Conservation (phyloP, 2,888 invertebrate species). For the Drosophila acutilabella region DNA sequence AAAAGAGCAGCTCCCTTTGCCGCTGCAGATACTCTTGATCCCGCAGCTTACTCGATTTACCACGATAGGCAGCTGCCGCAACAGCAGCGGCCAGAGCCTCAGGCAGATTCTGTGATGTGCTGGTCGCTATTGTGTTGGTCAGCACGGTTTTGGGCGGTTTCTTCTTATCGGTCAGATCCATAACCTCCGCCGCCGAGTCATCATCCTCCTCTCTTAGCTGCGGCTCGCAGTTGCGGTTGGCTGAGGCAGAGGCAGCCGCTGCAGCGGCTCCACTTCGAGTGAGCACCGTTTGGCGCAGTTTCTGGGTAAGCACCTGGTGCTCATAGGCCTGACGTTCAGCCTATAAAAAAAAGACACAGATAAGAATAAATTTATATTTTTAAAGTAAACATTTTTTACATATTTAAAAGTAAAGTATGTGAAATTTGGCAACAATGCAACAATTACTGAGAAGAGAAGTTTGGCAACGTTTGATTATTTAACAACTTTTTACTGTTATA, state of each 20-base stretch:
- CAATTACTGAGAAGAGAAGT: not conserved
- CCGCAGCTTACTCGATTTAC: constrained; percentile 67
- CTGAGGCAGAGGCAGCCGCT: constrained; percentile 54
- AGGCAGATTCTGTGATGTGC: constrained; percentile 84
- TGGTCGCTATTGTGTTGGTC: constrained; percentile 85
- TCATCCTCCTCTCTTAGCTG: constrained; percentile 87
- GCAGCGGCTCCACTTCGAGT: constrained; percentile 89
- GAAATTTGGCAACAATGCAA: not conserved
- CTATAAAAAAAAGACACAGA: constrained; percentile 40
- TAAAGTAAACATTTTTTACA: no score
- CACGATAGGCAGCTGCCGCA: constrained; percentile 73
- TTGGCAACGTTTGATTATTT: not conserved
- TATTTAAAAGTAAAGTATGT: no score
- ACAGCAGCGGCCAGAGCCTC: constrained; percentile 85
- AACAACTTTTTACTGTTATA: no score
- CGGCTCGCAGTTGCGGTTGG: constrained; percentile 83
- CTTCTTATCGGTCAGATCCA: constrained; percentile 91
- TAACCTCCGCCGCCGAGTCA: constrained; percentile 87
- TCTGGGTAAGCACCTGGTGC: constrained; percentile 90
- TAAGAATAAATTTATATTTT: not conserved
- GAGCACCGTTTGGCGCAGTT: constrained; percentile 94
- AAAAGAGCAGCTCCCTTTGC: constrained; percentile 88
- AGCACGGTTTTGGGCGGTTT: constrained; percentile 86
- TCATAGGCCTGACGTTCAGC: constrained; percentile 87
- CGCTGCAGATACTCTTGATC: constrained; percentile 88